These are phyloP conservation scores for Podiceps cristatus DNA, from an alignment of 2,113 vertebrate genomes.

Conservation along the genomic window DNA sequence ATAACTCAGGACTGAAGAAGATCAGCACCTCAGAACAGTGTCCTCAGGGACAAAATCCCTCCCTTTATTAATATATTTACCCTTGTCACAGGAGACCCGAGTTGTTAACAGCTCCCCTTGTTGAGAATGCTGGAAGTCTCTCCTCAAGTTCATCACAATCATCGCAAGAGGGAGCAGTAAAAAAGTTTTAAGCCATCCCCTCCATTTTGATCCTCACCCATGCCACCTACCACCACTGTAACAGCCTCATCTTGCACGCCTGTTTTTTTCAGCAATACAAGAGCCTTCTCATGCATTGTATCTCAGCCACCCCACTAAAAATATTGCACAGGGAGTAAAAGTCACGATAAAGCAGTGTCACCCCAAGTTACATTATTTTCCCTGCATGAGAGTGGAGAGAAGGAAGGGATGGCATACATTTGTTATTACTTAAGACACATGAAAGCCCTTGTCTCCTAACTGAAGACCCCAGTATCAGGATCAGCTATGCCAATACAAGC, in stretches of 20 bases:
- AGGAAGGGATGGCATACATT: background rate
- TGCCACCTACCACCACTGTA: background rate
- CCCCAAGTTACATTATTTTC: background rate
- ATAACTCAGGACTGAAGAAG: background rate
- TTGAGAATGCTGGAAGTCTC: background rate
- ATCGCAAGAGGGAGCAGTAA: background rate
- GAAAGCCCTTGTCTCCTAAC: background rate
- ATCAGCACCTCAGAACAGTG: background rate
- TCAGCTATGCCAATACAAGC: constrained; percentile 17
- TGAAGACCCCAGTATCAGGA: background rate
- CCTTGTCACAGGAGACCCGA: background rate
- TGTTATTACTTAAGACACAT: background rate
- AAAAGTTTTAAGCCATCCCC: background rate
- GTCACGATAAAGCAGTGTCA: background rate
- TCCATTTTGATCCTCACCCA: background rate
- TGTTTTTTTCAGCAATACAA: background rate
- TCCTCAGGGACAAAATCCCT: background rate
- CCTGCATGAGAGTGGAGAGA: background rate
- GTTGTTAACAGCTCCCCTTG: background rate
- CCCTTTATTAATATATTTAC: background rate
- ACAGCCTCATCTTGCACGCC: background rate
- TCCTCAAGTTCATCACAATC: background rate
- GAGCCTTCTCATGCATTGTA: background rate
- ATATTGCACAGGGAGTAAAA: background rate
- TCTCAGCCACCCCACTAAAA: background rate